A percentile compares a stretch with the other conserved stretches of the same genome.
Conservation (phyloP, 2,797 vertebrate species). For the Linurgus olivaceus region DNA sequence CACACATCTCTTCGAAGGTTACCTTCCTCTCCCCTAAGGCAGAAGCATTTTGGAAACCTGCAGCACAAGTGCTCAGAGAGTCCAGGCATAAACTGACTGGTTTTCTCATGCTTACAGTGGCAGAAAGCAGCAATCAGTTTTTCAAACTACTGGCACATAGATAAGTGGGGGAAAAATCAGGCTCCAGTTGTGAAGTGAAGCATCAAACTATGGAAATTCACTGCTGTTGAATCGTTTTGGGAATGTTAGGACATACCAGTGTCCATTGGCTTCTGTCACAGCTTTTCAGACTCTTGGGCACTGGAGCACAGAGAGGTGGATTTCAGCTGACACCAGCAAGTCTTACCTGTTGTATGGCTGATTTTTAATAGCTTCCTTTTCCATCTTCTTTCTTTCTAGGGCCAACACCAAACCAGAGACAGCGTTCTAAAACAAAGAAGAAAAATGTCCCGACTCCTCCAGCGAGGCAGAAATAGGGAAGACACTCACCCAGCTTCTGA, state of each 20-base stretch:
- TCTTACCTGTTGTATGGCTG: not conserved
- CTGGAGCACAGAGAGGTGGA: not conserved
- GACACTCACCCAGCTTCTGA: not conserved
- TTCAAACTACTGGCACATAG: not conserved
- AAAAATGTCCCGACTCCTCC: not conserved
- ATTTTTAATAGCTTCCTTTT: not conserved
- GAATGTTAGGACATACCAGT: accelerated
- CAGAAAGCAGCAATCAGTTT: not conserved
- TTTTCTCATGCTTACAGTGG: not conserved
- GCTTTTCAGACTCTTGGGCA: not conserved
- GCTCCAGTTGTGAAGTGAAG: not conserved
- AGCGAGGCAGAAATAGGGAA: not conserved
- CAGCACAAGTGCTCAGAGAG: not conserved
- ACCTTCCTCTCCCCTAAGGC: not conserved
- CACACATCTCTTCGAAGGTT: accelerated
- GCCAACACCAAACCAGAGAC: not conserved
- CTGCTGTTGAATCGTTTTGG: no score
- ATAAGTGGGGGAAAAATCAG: accelerated
- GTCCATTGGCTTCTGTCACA: not conserved
- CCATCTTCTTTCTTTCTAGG: not conserved
- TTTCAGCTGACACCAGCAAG: not conserved
- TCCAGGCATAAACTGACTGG: not conserved
- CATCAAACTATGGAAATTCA: not conserved
- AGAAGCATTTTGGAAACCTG: not conserved
- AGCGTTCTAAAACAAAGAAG: not conserved